A percentile compares a stretch with the other conserved stretches of the same genome.
These are phyloP conservation scores for Platysternon megacephalum DNA, from an alignment of 2,113 vertebrate genomes.

Conservation along the genomic window DNA sequence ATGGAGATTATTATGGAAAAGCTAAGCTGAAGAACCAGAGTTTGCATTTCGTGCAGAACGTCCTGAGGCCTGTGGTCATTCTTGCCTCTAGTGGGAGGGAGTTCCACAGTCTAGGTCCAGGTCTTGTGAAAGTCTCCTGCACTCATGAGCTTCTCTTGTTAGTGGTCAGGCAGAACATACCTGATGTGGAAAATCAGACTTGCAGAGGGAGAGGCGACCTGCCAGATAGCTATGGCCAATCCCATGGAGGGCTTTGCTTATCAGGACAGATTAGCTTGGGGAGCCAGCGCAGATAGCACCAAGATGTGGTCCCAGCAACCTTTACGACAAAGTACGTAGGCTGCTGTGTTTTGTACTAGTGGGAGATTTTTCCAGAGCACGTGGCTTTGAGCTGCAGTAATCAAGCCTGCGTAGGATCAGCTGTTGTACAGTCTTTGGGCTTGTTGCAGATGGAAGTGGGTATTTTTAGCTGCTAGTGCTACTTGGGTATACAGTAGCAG, in stretches of 20 bases:
- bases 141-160: accelerated
- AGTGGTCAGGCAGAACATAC: accelerated
- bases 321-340: neutral
- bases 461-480: neutral
- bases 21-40: neutral
- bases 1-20: neutral
- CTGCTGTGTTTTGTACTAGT: neutral
- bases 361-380: neutral
- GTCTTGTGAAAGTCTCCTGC: neutral
- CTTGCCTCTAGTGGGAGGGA: neutral
- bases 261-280: neutral
- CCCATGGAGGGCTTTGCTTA: accelerated
- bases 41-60: neutral
- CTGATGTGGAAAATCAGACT: accelerated
- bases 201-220: neutral
- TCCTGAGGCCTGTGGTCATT: neutral
- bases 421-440: accelerated
- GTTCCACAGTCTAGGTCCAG: neutral
- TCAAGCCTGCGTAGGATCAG: neutral
- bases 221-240: neutral
- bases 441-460: accelerated
- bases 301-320: neutral
- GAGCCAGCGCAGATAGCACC: neutral
- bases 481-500: neutral
- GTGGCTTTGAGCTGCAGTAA: neutral